These are phyloP conservation scores for Saimiri boliviensis DNA, from an alignment of 2,113 vertebrate genomes.

Conservation along the genomic window DNA sequence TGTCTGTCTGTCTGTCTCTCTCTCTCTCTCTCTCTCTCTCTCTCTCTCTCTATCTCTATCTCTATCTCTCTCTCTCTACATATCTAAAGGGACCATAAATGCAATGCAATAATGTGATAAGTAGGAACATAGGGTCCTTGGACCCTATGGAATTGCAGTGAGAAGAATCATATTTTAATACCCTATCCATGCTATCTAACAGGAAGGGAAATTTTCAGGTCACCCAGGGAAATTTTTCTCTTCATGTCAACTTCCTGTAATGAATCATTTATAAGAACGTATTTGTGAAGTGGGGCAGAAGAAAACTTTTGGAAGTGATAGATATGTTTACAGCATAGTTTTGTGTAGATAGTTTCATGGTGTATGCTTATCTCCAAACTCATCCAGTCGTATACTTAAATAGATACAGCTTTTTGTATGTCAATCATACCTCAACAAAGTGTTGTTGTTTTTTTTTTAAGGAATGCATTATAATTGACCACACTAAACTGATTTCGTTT, in stretches of 20 bases:
- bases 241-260: background rate
- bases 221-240: background rate
- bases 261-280: background rate
- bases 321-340: background rate
- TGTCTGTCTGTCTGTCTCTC: background rate
- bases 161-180: background rate
- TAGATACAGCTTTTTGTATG: background rate
- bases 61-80: background rate
- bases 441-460: background rate
- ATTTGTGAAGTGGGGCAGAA: background rate
- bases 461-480: background rate
- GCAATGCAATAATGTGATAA: background rate
- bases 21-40: too few relatives aligned
- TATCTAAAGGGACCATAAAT: background rate
- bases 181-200: background rate
- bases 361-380: too few relatives aligned
- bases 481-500: background rate
- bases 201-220: background rate
- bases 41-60: background rate
- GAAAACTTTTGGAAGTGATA: background rate
- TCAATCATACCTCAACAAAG: background rate
- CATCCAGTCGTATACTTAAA: background rate
- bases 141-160: background rate
- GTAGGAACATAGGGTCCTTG: background rate
- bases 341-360: background rate